A percentile compares a stretch with the other conserved stretches of the same genome.
phyloP scores from a whole-genome alignment of 2,888 invertebrate species.

The Sarcophaga subvicina region DNA sequence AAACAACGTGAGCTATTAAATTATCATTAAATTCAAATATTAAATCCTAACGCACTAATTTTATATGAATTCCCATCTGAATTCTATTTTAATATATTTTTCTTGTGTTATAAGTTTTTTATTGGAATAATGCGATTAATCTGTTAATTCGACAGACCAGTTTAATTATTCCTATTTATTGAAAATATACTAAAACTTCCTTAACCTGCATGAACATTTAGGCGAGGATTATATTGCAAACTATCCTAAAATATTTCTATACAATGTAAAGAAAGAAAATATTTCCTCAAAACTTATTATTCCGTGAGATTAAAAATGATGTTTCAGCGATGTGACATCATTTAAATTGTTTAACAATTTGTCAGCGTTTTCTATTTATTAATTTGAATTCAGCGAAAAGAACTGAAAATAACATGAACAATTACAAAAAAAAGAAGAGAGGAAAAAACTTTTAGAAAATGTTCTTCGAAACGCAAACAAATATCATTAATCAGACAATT shows the following conservation, averaged over 20 bases:
- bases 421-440: conserved; percentile 20
- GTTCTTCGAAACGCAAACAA: conserved; percentile 33
- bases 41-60: too few relatives aligned
- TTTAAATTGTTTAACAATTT: conserved; percentile 40
- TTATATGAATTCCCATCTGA: too few relatives aligned
- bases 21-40: too few relatives aligned
- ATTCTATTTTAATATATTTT: too few relatives aligned
- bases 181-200: too few relatives aligned
- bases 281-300: background rate
- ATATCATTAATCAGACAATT: conserved; percentile 53
- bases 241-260: background rate
- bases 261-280: background rate
- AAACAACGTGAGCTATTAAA: too few relatives aligned
- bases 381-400: conserved; percentile 24
- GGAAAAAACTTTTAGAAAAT: conserved; percentile 33
- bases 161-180: too few relatives aligned
- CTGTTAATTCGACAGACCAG: too few relatives aligned
- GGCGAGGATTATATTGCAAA: too few relatives aligned
- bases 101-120: too few relatives aligned
- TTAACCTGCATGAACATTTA: too few relatives aligned
- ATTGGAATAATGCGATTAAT: too few relatives aligned
- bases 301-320: background rate
- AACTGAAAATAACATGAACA: background rate
- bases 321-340: background rate
- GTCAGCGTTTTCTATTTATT: conserved; percentile 34